A percentile compares a stretch with the other conserved stretches of the same genome.
These are phyloP conservation scores for Psix sp. DNA, from an alignment of 1,140 invertebrate species.

Conservation along the genomic window DNA sequence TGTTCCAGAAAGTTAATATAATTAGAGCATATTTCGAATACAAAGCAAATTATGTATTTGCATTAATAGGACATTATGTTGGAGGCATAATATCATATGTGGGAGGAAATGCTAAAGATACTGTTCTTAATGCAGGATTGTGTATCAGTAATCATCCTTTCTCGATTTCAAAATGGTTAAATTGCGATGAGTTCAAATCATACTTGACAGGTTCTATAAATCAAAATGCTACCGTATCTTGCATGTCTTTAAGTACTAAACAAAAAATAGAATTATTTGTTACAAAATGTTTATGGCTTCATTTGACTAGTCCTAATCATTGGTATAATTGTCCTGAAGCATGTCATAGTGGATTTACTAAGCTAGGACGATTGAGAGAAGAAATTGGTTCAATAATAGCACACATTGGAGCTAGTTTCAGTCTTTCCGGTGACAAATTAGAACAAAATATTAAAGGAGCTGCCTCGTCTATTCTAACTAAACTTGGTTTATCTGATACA, in stretches of 20 bases:
- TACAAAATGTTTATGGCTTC: constrained; percentile 12
- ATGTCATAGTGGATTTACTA: constrained; percentile 1
- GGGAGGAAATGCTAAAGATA: neutral
- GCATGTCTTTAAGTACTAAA: neutral
- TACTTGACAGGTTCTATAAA: neutral
- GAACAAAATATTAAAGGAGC: neutral
- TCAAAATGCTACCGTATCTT: neutral
- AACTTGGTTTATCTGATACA: neutral
- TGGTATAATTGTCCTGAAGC: constrained; percentile 31
- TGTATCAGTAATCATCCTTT: constrained; percentile 8
- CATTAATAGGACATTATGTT: neutral
- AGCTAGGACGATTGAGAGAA: neutral
- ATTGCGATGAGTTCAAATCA: constrained; percentile 1
- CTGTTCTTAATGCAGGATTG: constrained; percentile 1
- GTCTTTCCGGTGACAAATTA: neutral
- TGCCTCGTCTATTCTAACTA: neutral
- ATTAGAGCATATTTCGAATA: constrained; percentile 6
- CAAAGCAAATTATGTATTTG: neutral
- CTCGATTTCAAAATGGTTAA: neutral
- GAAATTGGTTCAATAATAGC: neutral
- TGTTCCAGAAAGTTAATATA: neutral
- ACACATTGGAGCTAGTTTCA: no score
- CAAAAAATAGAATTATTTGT: constrained; percentile 1
- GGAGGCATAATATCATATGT: neutral
- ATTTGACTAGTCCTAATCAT: neutral